Evolutionary conservation across 2,888 invertebrate species (phyloP).

Genomic region (Leptogaster cylindrica): DNA sequence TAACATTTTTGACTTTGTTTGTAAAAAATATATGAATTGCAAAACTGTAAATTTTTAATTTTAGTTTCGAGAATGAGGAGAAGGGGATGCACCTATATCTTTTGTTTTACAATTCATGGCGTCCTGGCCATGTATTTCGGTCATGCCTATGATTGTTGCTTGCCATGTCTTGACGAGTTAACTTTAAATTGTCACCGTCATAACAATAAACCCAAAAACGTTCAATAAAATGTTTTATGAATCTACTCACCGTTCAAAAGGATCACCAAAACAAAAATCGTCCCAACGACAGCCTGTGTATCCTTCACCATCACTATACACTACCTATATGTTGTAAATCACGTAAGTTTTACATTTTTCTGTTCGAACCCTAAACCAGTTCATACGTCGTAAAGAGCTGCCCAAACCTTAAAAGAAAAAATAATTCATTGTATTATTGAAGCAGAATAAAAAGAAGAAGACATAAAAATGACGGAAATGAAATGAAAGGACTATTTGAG

Average conservation of each 20-base stretch:
- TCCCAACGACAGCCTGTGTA: constrained; percentile 43
- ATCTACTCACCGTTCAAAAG: constrained; percentile 45
- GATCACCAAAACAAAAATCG: constrained; percentile 46
- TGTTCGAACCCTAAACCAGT: constrained; percentile 27
- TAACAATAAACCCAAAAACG: constrained; percentile 17
- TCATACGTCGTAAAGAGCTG: constrained; percentile 35
- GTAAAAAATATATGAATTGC: too few species aligned
- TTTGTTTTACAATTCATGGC: too few species aligned
- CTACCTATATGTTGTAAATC: constrained; percentile 28
- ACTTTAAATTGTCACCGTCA: too few species aligned
- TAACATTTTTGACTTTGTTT: too few species aligned
- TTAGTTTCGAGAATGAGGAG: too few species aligned
- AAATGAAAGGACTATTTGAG: not conserved
- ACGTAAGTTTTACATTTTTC: constrained; percentile 45
- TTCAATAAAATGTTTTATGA: constrained; percentile 25
- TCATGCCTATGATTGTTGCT: too few species aligned
- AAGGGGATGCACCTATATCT: too few species aligned
- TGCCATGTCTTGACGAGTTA: too few species aligned
- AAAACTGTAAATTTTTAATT: too few species aligned
- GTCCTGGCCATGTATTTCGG: too few species aligned
- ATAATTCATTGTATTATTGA: too few species aligned
- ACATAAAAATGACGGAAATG: constrained; percentile 30
- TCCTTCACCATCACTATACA: constrained; percentile 46
- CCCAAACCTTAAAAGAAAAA: constrained; percentile 25
- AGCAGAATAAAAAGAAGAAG: constrained; percentile 12